Evolutionary conservation across 2,797 vertebrate species (phyloP).

Genomic region (Bryconaethiops microstoma): DNA sequence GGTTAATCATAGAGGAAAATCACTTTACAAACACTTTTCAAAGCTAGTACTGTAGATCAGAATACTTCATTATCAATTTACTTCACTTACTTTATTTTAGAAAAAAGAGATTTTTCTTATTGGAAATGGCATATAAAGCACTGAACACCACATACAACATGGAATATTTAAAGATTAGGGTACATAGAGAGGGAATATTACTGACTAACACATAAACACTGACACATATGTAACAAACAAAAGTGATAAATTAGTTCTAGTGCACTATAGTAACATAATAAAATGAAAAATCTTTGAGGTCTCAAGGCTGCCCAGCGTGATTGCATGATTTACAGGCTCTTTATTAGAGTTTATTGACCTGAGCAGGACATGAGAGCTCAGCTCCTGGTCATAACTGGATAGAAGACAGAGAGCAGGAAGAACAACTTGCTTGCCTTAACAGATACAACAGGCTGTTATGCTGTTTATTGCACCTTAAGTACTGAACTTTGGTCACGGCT

Average conservation of each 20-base stretch:
- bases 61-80: background rate
- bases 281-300: background rate
- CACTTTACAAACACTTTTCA: too few relatives aligned
- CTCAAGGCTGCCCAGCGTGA: background rate
- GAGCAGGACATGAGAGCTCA: background rate
- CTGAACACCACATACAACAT: background rate
- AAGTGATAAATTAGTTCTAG: too few relatives aligned
- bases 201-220: background rate
- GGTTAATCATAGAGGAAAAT: too few relatives aligned
- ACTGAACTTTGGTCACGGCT: constrained; percentile 48
- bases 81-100: too few relatives aligned
- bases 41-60: too few relatives aligned
- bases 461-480: constrained; percentile 5
- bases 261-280: too few relatives aligned
- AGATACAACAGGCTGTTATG: background rate
- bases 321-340: background rate
- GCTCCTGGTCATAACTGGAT: background rate
- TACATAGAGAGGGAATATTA: background rate
- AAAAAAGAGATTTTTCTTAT: too few relatives aligned
- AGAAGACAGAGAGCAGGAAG: background rate
- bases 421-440: background rate
- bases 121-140: background rate
- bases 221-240: too few relatives aligned
- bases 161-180: background rate
- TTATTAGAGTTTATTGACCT: constrained; percentile 4